Evolutionary conservation across 2,113 vertebrate species (phyloP).

Genomic region (Anolis carolinensis): DNA sequence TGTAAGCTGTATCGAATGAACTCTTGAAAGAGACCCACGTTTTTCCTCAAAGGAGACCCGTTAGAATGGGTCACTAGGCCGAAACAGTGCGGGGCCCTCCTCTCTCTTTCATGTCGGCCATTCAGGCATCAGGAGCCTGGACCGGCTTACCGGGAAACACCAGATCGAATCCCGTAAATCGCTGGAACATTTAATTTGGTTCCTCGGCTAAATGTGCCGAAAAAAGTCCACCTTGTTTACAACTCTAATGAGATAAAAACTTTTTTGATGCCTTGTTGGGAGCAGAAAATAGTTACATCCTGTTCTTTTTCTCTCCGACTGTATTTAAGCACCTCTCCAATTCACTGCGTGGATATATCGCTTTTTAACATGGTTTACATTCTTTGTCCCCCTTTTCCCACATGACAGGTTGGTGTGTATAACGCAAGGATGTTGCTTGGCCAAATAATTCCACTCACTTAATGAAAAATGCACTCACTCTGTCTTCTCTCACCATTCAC

Average conservation of each 20-base stretch:
- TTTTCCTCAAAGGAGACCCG: conserved; percentile 81
- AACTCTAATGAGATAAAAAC: conserved; percentile 76
- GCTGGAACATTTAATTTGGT: conserved; percentile 82
- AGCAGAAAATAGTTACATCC: neutral
- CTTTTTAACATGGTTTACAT: neutral
- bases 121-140: conserved; percentile 81
- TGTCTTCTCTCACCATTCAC: too few relatives aligned
- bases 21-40: conserved; percentile 82
- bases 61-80: conserved; percentile 92
- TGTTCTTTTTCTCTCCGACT: neutral
- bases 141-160: conserved; percentile 75
- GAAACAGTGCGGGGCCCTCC: conserved; percentile 75
- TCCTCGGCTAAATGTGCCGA: conserved; percentile 73
- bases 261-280: neutral
- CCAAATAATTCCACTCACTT: too few relatives aligned
- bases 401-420: neutral
- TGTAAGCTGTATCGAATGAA: conserved; percentile 82
- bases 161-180: conserved; percentile 75
- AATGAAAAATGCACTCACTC: too few relatives aligned
- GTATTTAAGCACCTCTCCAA: neutral
- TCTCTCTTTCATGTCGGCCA: conserved; percentile 82
- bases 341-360: neutral
- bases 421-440: too few relatives aligned
- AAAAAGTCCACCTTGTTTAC: conserved; percentile 70
- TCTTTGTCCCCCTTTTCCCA: neutral